Base-by-base conservation (phyloP, 2,113 vertebrate species). In the Notarius lentiginosus region DNA sequence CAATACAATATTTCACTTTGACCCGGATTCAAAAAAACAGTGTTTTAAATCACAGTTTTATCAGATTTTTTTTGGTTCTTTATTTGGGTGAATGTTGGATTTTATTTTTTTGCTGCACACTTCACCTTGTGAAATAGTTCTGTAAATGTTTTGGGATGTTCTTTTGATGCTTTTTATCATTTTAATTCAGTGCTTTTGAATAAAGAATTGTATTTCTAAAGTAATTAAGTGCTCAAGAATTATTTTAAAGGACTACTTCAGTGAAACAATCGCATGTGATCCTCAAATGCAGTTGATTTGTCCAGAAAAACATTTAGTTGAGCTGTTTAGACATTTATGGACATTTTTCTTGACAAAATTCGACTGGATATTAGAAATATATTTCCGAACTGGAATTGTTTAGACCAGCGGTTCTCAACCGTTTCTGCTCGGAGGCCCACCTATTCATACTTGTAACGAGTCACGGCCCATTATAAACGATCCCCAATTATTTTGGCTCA, bases 11-110 rank as follows among this genome's bases (percentile, higher is more conserved):
- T 30, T 77, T 87, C 86, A 87, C 88, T 89, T 87, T 87, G 14
- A 82, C 56, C 77, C 55, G 61, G 20, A 20, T 77, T 7, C 20
- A 51, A 53, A 9, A 9, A 53, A 77, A 58, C 81, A 89, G 73
- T 84, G 80, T 89, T 87, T 87, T 83, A 85, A 30, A 41, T 30
- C 72, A 80, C 79, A 24, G 63, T 60, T 72, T 86, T 79, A 79
- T 65, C 73, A 24, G 49, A 15, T 27, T 80, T 47, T 70, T 41
- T 41, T 41, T 2, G 34, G 34, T 70, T 30, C 15, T 47, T 58
- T 27, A 11, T 72, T 47, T 60, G 56, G 56, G 30, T 60, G 6
- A 60, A 60, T 58, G 55, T 80, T 80, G 5, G 22, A 75, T 63
- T 34, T 72, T 61, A 1, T 22, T 12, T n/a, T 49, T 41, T 56